phyloP scores from a whole-genome alignment of 2,888 invertebrate genomes.

The Allacma fusca region DNA sequence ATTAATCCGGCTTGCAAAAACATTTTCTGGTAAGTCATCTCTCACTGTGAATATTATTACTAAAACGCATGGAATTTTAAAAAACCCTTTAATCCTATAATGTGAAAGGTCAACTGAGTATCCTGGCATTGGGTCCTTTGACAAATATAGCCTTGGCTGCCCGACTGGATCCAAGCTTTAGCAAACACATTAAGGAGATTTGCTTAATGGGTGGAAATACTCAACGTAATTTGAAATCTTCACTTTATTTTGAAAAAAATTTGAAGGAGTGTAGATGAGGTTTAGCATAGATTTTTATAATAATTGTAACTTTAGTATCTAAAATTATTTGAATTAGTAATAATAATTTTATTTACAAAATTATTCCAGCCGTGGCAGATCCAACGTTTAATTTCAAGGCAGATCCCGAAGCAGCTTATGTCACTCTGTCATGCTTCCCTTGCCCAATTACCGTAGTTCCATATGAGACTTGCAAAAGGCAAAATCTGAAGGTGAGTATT shows the following conservation, averaged over 20 bases:
- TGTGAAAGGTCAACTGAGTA: conserved; percentile 61
- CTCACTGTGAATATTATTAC: too few relatives aligned
- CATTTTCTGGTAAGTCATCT: background rate
- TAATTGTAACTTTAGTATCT: too few relatives aligned
- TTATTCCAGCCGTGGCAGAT: background rate
- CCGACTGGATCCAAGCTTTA: conserved; percentile 70
- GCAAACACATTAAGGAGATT: conserved; percentile 45
- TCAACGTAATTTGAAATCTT: conserved; percentile 43
- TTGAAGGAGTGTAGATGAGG: too few relatives aligned
- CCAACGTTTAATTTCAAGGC: conserved; percentile 14
- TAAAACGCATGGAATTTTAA: too few relatives aligned
- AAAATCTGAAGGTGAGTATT: conserved; percentile 1
- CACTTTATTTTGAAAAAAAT: too few relatives aligned
- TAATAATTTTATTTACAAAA: too few relatives aligned
- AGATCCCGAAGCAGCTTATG: conserved; percentile 5
- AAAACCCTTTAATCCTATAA: background rate
- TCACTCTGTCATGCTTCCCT: background rate
- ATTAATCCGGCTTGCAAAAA: background rate
- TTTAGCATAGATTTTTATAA: too few relatives aligned
- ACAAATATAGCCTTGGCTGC: conserved; percentile 82
- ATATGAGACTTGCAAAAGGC: background rate
- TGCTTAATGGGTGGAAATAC: conserved; percentile 57
- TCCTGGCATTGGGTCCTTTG: conserved; percentile 73
- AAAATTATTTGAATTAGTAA: too few relatives aligned
- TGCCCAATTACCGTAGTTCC: background rate